Evolutionary conservation across 1,140 invertebrate species (phyloP), one percentile per base, ranked within the genome.

Genomic region (Bombyx mandarina): DNA sequence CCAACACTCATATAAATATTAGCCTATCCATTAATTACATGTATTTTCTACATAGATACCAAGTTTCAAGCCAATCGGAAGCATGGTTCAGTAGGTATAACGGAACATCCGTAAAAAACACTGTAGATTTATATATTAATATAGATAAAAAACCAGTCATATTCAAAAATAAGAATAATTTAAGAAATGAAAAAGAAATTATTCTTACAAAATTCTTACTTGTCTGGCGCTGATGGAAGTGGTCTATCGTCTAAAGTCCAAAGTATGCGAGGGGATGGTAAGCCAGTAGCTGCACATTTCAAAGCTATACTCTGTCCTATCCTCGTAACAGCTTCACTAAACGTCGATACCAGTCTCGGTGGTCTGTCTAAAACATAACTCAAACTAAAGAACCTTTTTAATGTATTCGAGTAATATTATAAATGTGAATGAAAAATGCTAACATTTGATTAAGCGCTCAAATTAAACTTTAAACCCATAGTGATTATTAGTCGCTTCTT

Each of bases 231-330:
- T 45, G 79, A 66, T 12, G 83, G 83, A 26, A 86, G 60, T 0
- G 83, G 76, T 73, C 79, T 72, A 52, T 85, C 76, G 55, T 85
- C 83, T 56, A 86, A 75, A n/a, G 77, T 85, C 81, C 81, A 86
- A 26, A 79, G 52, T 60, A 86, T 82, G 22, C 83, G 62, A 1
- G 83, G 81, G 1, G 83, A 70, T 43, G 83, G 83, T 48, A 86
- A 70, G 3, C 83, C 83, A 26, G 71, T 79, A 1, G 83, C 83
- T 0, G 79, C 77, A 61, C 83, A 86, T 65, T 73, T 68, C 45
- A 86, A 68, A 7, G 79, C 76, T 56, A 86, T 79, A 45, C 70
- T 86, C 62, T 85, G 83, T 46, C 83, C 83, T 6, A 83, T 75
- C 56, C 83, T 73, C 1, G 81, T 74, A 8, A 83, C 76, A 2